A percentile compares a stretch with the other conserved stretches of the same genome.
These are phyloP conservation scores for Salvator merianae DNA, from an alignment of 2,113 vertebrate genomes.

Conservation along the genomic window DNA sequence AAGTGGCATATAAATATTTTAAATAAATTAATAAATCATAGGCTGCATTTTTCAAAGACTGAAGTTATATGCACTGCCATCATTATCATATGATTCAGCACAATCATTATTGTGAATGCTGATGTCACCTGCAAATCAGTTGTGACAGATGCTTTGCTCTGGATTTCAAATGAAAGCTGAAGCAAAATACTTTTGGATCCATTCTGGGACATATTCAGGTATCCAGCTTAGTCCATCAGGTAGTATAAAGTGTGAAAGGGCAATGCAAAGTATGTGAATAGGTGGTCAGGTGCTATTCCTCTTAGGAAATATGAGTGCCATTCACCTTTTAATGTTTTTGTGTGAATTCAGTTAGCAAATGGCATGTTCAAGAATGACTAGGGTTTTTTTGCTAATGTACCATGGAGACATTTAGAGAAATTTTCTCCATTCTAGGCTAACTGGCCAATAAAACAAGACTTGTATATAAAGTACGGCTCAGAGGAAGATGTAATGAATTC, in stretches of 20 bases:
- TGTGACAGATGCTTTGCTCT: not conserved
- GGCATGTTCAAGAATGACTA: not conserved
- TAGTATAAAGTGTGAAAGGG: no score
- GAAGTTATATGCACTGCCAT: not conserved
- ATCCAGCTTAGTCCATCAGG: not conserved
- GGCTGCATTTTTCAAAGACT: not conserved
- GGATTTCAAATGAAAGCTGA: not conserved
- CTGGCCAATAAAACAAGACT: not conserved
- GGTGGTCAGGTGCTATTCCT: not conserved
- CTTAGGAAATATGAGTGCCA: not conserved
- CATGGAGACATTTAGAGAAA: not conserved
- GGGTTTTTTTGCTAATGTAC: not conserved
- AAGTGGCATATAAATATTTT: no score
- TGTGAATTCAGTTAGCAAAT: not conserved
- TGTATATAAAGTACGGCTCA: not conserved
- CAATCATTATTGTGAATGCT: not conserved
- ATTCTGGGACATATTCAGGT: not conserved
- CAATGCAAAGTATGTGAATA: not conserved
- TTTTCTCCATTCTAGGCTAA: not conserved
- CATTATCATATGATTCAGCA: not conserved
- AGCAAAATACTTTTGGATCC: not conserved
- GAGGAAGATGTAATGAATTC: not conserved
- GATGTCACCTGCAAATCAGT: not conserved
- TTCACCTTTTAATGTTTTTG: not conserved
- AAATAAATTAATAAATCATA: not conserved